Evolutionary conservation across 2,888 invertebrate genomes (phyloP), one percentile per base, ranked within the genome.

Genomic region (Microplitis manilae): DNA sequence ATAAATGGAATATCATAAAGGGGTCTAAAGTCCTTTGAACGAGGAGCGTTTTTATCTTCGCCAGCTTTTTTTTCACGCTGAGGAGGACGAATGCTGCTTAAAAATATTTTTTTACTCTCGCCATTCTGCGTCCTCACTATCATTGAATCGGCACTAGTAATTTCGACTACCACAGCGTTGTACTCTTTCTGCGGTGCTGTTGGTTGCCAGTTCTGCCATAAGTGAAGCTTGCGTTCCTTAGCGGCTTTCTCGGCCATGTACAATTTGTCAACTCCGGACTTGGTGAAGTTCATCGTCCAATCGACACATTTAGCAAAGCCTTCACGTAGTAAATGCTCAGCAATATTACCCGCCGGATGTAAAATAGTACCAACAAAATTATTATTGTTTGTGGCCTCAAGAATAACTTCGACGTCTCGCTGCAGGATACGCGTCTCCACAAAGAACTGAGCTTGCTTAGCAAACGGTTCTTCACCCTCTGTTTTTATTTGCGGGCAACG

Each of bases 1-100:
- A 99, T 97, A 94, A 96, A 98, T 1, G 99, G 99, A 87, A 99
- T 96, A 89, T 99, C 99, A 89, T 99, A 99, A 0, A 99, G 92
- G 0, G 98, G 97, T 85, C 97, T 94, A 89, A 94, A 96, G 79
- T 94, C 94, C 90, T 95, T 95, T 2, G 94, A 92, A 79, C 94
- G 92, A 13, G 93, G 93, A 0, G 93, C 91, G n/a, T 92, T 91
- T 85, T 95, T 95, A 83, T 94, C 94, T 72, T 95, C 95, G 6
- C 79, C 75, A 15, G 91, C 87, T 88, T 87, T 87, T 69, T 87
- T 86, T 71, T 94, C 96, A 90, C 96, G 94, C 60, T 98, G 99
- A 38, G 98, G 98, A 72, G 98, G 96, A 83, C 98, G 93, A 87
- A 99, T 96, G 89, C 98, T 98, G 41, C 99, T 96, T 79, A 99